Evolutionary conservation across 2,888 invertebrate genomes (phyloP), one percentile per base, ranked within the genome.

Genomic region (Hirudinaria manillensis): DNA sequence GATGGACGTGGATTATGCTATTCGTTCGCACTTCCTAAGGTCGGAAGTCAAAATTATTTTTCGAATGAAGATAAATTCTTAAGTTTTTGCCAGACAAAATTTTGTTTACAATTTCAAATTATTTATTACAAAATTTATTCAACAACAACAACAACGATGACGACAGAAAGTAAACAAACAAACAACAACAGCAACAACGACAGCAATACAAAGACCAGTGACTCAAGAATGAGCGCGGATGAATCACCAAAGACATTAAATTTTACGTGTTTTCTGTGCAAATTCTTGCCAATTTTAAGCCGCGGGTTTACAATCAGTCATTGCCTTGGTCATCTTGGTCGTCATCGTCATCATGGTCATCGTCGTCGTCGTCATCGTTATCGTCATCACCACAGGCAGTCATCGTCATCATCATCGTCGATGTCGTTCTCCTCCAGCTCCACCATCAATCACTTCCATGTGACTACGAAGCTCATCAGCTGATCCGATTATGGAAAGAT

Each of bases 381-480:
- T 61, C 61, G n/a, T 29, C 61, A 29, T 61, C 61, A 16, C n/a
- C 61, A 61, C n/a, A 2, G 13, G 2, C 61, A 61, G n/a, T 61
- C 61, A 61, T 61, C 61, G n/a, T 61, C 61, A 4, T 61, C 61
- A n/a, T 61, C 61, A 61, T 61, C 61, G 10, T 7, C 61, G 13
- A 21, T 1, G n/a, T 61, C 61, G 13, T 16, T n/a, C 7, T 61
- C 61, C 2, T 61, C 61, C 13, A 21, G 21, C 3, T 45, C 45
- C 45, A 45, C 45, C 10, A 45, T 45, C 3, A 45, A 45, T 61
- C 61, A 61, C 61, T 29, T 61, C 29, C 61, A 61, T 61, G 29
- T 61, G 24, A 61, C 29, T n/a, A 27, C n/a, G 24, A 61, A 27
- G 24, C 24, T 61, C 61, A 61, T 1, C 24, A 61, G 24, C 61